Base-by-base conservation (phyloP, 2,888 invertebrate genomes). In the Melanostoma mellinum region DNA sequence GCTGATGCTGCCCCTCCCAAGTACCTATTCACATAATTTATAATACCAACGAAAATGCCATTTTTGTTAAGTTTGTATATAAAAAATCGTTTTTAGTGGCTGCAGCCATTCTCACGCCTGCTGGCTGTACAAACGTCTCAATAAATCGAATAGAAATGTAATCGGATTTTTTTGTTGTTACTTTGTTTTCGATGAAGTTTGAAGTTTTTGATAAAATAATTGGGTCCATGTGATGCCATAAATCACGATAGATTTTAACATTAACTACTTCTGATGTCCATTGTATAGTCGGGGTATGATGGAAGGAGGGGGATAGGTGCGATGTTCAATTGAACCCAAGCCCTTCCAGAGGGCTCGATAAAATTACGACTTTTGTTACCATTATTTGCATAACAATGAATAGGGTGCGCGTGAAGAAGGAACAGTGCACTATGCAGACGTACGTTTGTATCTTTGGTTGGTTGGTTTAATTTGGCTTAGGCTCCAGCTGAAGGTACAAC, bases 311-410 rank as follows among this genome's bases (percentile, higher is more conserved):
- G 53, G 55, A 53, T 42, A 50, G 60, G 36, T 53, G 20, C 20
- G 38, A 46, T 53, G 74, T 79, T 67, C 44, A 44, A 52, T 71
- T 69, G 63, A 74, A 50, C 52, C 56, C 36, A 50, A 48, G 74
- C 69, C 74, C 74, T 79, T 74, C 69, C 63, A 46, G 6, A 44
- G 44, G 38, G 58, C 30, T 65, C 40, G 65, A 46, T 53, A 20
- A 40, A 56, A 42, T 9, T 36, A 55, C 42, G 8, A 60, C 20
- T 56, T 76, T 40, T 30, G 67, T 60, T 58, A 65, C 61, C 60
- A 55, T 78, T 58, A 82, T 82, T 82, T 82, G 77, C 77, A 82
- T 82, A 69, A 78, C 73, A 82, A 82, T 82, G 82, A 61, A 55
- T 10, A 72, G 72, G 72, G 81, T 76, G 71, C 71, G 76, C 76